phyloP scores from a whole-genome alignment of 2,888 invertebrate species.

The Caprella mutica region DNA sequence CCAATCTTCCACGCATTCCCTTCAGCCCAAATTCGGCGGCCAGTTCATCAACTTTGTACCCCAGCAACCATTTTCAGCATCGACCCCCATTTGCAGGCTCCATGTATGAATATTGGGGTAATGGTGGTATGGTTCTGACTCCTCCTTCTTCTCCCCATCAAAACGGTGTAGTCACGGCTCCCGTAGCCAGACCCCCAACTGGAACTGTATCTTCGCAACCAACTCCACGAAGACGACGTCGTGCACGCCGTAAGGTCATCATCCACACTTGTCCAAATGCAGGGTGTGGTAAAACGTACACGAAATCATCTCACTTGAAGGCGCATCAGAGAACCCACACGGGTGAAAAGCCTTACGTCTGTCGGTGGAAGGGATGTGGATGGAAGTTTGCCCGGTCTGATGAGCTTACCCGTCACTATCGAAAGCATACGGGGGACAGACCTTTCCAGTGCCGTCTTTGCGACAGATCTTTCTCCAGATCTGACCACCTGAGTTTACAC shows the following conservation, averaged over 20 bases:
- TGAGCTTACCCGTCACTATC: slow-evolving; percentile 49
- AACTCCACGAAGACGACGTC: slow-evolving; percentile 10
- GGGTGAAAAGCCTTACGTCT: slow-evolving; percentile 51
- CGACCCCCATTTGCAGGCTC: slow-evolving; percentile 9
- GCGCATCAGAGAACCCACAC: slow-evolving; percentile 53
- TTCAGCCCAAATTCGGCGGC: not conserved
- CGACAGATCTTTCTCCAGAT: slow-evolving; percentile 50
- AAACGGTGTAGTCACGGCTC: slow-evolving; percentile 20
- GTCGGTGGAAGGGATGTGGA: slow-evolving; percentile 50
- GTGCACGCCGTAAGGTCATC: slow-evolving; percentile 41
- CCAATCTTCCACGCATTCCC: slow-evolving; percentile 7
- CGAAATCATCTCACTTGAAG: slow-evolving; percentile 54
- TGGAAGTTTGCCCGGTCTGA: slow-evolving; percentile 52
- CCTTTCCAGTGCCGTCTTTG: slow-evolving; percentile 53
- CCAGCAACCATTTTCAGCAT: not conserved
- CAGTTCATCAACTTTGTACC: not conserved
- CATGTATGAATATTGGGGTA: slow-evolving; percentile 29
- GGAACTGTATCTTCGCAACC: slow-evolving; percentile 9
- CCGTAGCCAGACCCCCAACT: slow-evolving; percentile 18
- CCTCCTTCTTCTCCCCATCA: slow-evolving; percentile 26
- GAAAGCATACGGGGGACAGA: slow-evolving; percentile 47
- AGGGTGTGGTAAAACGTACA: slow-evolving; percentile 50
- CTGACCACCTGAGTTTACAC: slow-evolving; percentile 51
- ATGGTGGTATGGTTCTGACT: slow-evolving; percentile 21
- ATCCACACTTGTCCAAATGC: slow-evolving; percentile 44